Evolutionary conservation across 2,888 invertebrate genomes (phyloP), one percentile per base, ranked within the genome.

Genomic region (Ormia ochracea): DNA sequence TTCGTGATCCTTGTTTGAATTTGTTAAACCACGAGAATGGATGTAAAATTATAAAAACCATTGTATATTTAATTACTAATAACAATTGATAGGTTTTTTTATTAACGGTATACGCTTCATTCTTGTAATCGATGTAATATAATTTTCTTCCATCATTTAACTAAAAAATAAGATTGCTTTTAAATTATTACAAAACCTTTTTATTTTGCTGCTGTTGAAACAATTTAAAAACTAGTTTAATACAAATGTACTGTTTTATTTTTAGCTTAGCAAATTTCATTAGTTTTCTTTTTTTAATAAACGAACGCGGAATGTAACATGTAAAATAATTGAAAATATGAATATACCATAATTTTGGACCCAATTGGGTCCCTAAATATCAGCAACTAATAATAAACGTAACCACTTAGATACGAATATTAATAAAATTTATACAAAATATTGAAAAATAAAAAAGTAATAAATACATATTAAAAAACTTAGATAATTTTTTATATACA

Each of bases 1-100:
- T 96, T 83, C 93, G 93, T 83, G 94, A 95, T 87, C 96, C 96
- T 0, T 91, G 94, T 75, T 90, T 95, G 56, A 94, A 95, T 90
- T 88, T 96, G 45, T 86, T 94, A 58, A 93, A 94, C 85, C 93
- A 95, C 86, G 93, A 94, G 69, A 94, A 93, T 85, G 94, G 95
- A 19, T 94, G 93, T 84, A 92, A 91, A 86, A 94, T 96, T 78
- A 95, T 96, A 82, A 91, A 93, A 78, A 94, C 94, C 10, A 95
- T 96, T 83, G 92, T 94, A 59, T 92, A 93, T 88, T 90, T 95
- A 79, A 91, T 94, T 58, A 91, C 92, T 82, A 92, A 88, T 69
- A 87, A 87, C 77, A 80, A 80, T 38, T 80, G 12, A 66, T 33
- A 26, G 9, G 1, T 1, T 2, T 10, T 45, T 10, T 21, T 19